These are phyloP conservation scores for Cossypha dichroa DNA, from an alignment of 2,797 vertebrate species.

Conservation along the genomic window DNA sequence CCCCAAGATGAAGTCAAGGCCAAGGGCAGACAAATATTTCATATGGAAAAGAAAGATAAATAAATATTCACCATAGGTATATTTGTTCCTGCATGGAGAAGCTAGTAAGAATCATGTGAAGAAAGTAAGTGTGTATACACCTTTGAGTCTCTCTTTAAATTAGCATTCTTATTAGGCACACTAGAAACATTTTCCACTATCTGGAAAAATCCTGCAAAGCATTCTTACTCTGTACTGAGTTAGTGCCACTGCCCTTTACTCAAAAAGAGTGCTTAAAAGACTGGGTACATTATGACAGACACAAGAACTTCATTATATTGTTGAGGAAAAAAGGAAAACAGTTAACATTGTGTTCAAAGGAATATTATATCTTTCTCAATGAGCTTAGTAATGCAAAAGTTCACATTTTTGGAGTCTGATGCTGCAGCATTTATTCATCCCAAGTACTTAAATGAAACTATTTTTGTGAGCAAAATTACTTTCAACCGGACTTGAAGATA, in stretches of 20 bases:
- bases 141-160: neutral
- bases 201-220: neutral
- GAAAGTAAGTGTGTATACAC: neutral
- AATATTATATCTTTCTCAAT: neutral
- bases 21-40: constrained; percentile 34
- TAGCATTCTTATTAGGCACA: neutral
- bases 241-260: neutral
- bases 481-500: neutral
- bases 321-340: constrained; percentile 18
- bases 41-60: constrained; percentile 28
- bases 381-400: neutral
- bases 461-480: neutral
- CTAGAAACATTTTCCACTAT: neutral
- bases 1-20: neutral
- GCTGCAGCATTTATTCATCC: neutral
- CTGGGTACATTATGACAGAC: constrained; percentile 5
- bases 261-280: constrained; percentile 8
- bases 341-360: constrained; percentile 44
- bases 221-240: neutral
- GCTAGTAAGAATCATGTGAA: neutral
- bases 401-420: neutral
- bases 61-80: neutral
- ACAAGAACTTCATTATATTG: constrained; percentile 50
- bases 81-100: neutral
- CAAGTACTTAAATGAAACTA: neutral